A percentile compares a stretch with the other conserved stretches of the same genome.
Evolutionary conservation across 2,888 invertebrate species (phyloP).

Genomic region (Ochropleura leucogaster): DNA sequence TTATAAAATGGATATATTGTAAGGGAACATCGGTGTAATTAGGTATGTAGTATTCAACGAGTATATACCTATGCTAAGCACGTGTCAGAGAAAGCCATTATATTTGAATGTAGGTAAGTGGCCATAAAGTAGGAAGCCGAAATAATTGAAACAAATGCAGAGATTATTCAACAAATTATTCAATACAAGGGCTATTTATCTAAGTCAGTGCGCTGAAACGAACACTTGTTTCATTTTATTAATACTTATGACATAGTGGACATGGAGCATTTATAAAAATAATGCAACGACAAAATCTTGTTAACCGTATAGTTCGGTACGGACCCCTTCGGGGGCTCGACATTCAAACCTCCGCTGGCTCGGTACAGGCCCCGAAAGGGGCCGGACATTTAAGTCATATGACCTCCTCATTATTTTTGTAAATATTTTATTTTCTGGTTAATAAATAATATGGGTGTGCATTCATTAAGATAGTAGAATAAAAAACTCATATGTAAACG

Average conservation of each 20-base stretch:
- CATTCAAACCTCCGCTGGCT: too few relatives aligned
- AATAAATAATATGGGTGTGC: too few relatives aligned
- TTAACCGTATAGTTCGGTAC: too few relatives aligned
- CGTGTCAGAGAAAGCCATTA: conserved; percentile 77
- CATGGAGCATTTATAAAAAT: conserved; percentile 38
- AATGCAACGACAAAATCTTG: conserved; percentile 23
- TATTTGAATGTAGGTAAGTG: conserved; percentile 81
- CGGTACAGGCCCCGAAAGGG: too few relatives aligned
- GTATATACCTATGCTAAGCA: conserved; percentile 79
- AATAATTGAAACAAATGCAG: conserved; percentile 90
- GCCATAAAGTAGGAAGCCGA: conserved; percentile 83
- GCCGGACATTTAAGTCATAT: too few relatives aligned
- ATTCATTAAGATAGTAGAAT: too few relatives aligned
- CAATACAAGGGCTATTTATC: conserved; percentile 89
- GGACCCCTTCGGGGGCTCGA: too few relatives aligned
- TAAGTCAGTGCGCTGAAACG: conserved; percentile 83
- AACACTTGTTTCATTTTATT: conserved; percentile 82
- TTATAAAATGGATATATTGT: conserved; percentile 72
- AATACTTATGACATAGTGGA: conserved; percentile 72
- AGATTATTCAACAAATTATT: conserved; percentile 90
- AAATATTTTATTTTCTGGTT: too few relatives aligned
- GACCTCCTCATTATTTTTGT: too few relatives aligned
- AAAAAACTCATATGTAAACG: too few relatives aligned
- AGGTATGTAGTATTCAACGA: conserved; percentile 67
- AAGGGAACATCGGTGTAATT: conserved; percentile 76